These are phyloP conservation scores for Cathartes aura DNA, from an alignment of 2,113 vertebrate species.

Conservation along the genomic window DNA sequence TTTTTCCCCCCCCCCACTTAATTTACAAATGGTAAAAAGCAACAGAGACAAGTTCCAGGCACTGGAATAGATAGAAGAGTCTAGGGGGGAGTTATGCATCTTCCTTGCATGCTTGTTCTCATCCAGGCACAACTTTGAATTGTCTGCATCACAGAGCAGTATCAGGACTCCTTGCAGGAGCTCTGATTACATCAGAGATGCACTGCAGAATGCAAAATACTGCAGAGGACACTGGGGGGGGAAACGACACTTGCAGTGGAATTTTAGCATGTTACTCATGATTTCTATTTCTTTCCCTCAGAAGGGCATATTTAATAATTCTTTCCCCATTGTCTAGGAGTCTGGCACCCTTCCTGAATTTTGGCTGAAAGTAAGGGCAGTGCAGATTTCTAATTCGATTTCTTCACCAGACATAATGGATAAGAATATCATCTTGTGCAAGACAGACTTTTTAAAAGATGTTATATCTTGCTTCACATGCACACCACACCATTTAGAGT, in stretches of 20 bases:
- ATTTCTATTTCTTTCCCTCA: slow-evolving; percentile 3
- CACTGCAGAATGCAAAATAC: slow-evolving; percentile 75
- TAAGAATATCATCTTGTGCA: not conserved
- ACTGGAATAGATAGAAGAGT: not conserved
- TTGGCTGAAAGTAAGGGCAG: not conserved
- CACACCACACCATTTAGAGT: not conserved
- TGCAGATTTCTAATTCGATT: slow-evolving; percentile 10
- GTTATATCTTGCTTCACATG: not conserved
- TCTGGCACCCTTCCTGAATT: slow-evolving; percentile 32
- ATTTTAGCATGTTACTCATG: slow-evolving; percentile 48
- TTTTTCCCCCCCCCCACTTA: not conserved
- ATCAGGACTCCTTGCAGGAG: slow-evolving; percentile 59
- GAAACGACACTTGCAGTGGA: not conserved
- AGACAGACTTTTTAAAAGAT: not conserved
- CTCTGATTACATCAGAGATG: slow-evolving; percentile 75
- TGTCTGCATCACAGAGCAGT: slow-evolving; percentile 50
- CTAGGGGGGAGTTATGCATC: not conserved
- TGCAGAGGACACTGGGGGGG: slow-evolving; percentile 60
- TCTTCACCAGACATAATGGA: not conserved
- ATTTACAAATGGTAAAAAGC: not conserved
- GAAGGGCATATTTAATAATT: slow-evolving; percentile 37
- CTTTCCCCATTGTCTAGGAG: not conserved
- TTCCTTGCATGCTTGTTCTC: not conserved
- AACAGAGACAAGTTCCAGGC: not conserved
- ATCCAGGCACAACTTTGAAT: slow-evolving; percentile 45